These are phyloP conservation scores for Leuctra nigra DNA, from an alignment of 2,888 invertebrate genomes.

Conservation along the genomic window DNA sequence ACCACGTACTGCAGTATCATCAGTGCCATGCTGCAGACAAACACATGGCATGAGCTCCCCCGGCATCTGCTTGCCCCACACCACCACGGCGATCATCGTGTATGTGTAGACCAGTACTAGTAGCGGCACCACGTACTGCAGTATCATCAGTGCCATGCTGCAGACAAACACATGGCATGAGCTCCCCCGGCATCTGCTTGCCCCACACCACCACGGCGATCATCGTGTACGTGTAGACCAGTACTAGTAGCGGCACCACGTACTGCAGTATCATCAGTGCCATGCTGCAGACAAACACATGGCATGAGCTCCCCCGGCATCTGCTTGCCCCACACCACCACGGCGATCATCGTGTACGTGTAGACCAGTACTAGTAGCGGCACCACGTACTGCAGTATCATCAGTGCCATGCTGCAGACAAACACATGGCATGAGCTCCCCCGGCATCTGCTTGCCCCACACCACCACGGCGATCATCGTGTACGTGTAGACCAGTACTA, in stretches of 20 bases:
- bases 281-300: constrained; percentile 53
- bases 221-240: constrained; percentile 77
- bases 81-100: constrained; percentile 74
- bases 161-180: constrained; percentile 42
- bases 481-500: constrained; percentile 77
- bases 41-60: constrained; percentile 53
- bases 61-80: constrained; percentile 81
- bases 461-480: constrained; percentile 80
- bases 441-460: constrained; percentile 81
- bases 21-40: constrained; percentile 63
- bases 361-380: constrained; percentile 74
- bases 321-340: constrained; percentile 82
- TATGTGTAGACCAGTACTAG: constrained; percentile 77
- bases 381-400: constrained; percentile 76
- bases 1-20: constrained; percentile 78
- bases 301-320: constrained; percentile 70
- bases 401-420: constrained; percentile 64
- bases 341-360: constrained; percentile 79
- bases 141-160: constrained; percentile 65
- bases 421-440: too few species aligned
- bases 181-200: constrained; percentile 78
- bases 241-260: constrained; percentile 68
- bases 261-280: constrained; percentile 77
- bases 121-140: constrained; percentile 81
- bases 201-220: constrained; percentile 87